These are phyloP conservation scores for Brachyptera putata DNA, from an alignment of 2,888 invertebrate species.

Conservation along the genomic window DNA sequence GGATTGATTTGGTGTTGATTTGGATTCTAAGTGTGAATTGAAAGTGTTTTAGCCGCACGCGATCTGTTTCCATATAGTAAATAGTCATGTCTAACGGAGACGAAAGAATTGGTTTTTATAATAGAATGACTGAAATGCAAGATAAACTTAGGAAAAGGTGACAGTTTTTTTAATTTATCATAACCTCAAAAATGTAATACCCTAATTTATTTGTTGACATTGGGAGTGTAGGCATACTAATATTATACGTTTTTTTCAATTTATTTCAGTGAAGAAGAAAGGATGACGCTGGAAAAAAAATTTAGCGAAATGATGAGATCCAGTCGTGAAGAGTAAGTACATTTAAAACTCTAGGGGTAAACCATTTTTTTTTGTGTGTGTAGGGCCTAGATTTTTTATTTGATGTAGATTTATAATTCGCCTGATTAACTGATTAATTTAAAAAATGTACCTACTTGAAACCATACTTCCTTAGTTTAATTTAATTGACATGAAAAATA, in stretches of 20 bases:
- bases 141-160: slow-evolving; percentile 32
- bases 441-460: too few relatives aligned
- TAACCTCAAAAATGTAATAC: background rate
- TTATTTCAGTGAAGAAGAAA: slow-evolving; percentile 32
- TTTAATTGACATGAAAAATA: too few relatives aligned
- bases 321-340: slow-evolving; percentile 30
- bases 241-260: too few relatives aligned
- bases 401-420: too few relatives aligned
- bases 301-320: slow-evolving; percentile 28
- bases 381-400: too few relatives aligned
- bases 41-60: background rate
- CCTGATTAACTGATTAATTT: too few relatives aligned
- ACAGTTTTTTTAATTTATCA: background rate
- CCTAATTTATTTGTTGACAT: too few relatives aligned
- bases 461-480: too few relatives aligned
- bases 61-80: background rate
- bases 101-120: slow-evolving; percentile 25
- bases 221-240: too few relatives aligned
- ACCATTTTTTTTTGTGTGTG: too few relatives aligned
- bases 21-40: background rate
- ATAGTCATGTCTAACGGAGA: slow-evolving; percentile 26
- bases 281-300: slow-evolving; percentile 29
- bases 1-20: slow-evolving; percentile 21
- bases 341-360: background rate
- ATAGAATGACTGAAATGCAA: slow-evolving; percentile 30